Evolutionary conservation across 2,888 invertebrate genomes (phyloP), one percentile per base, ranked within the genome.

Genomic region (Chrysina gloriosa): DNA sequence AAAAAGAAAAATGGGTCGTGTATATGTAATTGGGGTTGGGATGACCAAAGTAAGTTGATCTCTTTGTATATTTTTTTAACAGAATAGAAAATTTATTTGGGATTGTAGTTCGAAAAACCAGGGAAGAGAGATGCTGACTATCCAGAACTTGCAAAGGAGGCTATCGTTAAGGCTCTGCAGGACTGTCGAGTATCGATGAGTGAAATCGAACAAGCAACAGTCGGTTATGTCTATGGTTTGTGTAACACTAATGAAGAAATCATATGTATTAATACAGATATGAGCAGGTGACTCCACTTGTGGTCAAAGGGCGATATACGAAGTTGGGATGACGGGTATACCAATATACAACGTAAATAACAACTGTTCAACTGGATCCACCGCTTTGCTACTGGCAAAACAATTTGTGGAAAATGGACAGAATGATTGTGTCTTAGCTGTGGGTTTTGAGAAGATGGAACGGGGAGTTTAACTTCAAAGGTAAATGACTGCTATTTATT

Each of bases 391-490:
- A 79, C 85, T 99, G 78, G 96, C 92, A 0, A 96, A 96, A 80
- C 96, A 98, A 83, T 88, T 97, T 16, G 86, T 99, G n/a, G 93
- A 96, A 84, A 90, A 93, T 70, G 97, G 96, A 7, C 86, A 90
- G 76, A 89, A 91, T 11, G 93, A 97, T 76, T 94, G 98, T 79
- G 92, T 94, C 0, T 84, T 99, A 66, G 98, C 97, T 1, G 84
- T 98, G 27, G 99, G 99, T 2, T 99, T 99, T 82, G 99, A 99
- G 81, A 98, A 98, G 84, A 99, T 99, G 99, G 92, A 97, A 74
- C 88, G 90, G 9, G 98, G 98, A 96, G 98, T 0, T 85, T 99
- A 7, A 85, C 89, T 9, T 84, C 89, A 0, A 92, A 90, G 83
- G 93, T 91, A 83, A 81, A 25, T 25, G 7, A 23, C 19, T 25